Evolutionary conservation across 2,113 vertebrate species (phyloP).

Genomic region (Ochotona princeps): DNA sequence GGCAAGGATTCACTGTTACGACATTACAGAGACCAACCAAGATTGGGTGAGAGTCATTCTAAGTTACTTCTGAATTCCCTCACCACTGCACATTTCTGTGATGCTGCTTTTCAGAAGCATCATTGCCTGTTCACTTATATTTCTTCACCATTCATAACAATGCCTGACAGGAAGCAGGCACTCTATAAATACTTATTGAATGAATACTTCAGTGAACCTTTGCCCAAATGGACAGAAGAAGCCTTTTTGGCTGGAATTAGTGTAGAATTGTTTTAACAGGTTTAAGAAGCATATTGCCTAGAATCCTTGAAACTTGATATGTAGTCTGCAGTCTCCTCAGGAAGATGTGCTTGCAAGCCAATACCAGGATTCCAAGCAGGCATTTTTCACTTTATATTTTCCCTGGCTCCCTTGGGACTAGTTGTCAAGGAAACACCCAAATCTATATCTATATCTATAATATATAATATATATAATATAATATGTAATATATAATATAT

Average conservation of each 20-base stretch:
- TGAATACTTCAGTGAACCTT: slow-evolving; percentile 6
- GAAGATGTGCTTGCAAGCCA: neutral
- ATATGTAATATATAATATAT: too few species aligned
- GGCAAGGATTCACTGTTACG: too few species aligned
- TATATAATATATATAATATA: too few species aligned
- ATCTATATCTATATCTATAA: too few species aligned
- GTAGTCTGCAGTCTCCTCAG: neutral
- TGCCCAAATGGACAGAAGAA: neutral
- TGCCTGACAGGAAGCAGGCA: neutral
- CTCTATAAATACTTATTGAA: neutral
- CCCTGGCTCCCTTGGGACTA: neutral
- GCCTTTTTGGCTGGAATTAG: neutral
- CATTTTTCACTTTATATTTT: neutral
- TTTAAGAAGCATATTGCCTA: slow-evolving; percentile 26
- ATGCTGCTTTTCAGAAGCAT: neutral
- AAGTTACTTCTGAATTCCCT: neutral
- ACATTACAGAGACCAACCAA: neutral
- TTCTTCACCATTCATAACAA: neutral
- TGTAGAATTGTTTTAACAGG: neutral
- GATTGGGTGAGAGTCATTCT: neutral
- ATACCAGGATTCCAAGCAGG: neutral
- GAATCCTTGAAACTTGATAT: neutral
- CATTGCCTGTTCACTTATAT: neutral
- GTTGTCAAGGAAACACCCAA: slow-evolving; percentile 28
- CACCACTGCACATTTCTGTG: too few species aligned